Percentiles rank a stretch among this genome's conserved stretches.
Evolutionary conservation across 2,113 vertebrate genomes (phyloP).

Genomic region (Ailuropoda melanoleuca): DNA sequence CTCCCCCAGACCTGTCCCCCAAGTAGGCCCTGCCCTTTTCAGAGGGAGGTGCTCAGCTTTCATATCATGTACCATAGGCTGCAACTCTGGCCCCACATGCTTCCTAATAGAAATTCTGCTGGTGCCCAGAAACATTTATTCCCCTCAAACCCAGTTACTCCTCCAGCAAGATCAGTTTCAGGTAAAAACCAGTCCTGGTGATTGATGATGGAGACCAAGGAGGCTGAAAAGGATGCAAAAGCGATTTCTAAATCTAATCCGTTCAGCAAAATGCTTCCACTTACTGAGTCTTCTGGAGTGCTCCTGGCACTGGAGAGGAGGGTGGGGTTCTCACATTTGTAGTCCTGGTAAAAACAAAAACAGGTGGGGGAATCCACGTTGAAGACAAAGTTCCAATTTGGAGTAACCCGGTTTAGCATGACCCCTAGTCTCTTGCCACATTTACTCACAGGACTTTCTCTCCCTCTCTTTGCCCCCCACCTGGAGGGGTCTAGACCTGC

Average conservation of each 20-base stretch:
- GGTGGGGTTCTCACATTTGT: conserved; percentile 53
- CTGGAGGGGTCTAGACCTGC: background rate
- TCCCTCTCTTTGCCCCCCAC: no score
- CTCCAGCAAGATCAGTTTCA: conserved; percentile 49
- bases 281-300: conserved; percentile 76
- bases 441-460: background rate
- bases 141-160: conserved; percentile 52
- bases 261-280: conserved; percentile 71
- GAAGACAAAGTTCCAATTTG: background rate
- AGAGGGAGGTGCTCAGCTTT: background rate
- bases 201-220: conserved; percentile 14
- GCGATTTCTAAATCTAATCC: conserved; percentile 55
- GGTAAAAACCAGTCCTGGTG: conserved; percentile 19
- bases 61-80: background rate
- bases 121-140: background rate
- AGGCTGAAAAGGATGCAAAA: conserved; percentile 48
- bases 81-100: background rate
- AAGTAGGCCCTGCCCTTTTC: background rate
- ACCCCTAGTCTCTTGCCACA: rapidly evolving
- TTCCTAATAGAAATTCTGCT: background rate
- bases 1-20: background rate
- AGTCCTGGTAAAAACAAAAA: conserved; percentile 63
- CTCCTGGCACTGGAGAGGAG: conserved; percentile 53
- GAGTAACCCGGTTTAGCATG: background rate
- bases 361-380: background rate